Base-by-base conservation (phyloP, 1,140 invertebrate genomes). In the fruit fly (Drosophila melanogaster) region DNA sequence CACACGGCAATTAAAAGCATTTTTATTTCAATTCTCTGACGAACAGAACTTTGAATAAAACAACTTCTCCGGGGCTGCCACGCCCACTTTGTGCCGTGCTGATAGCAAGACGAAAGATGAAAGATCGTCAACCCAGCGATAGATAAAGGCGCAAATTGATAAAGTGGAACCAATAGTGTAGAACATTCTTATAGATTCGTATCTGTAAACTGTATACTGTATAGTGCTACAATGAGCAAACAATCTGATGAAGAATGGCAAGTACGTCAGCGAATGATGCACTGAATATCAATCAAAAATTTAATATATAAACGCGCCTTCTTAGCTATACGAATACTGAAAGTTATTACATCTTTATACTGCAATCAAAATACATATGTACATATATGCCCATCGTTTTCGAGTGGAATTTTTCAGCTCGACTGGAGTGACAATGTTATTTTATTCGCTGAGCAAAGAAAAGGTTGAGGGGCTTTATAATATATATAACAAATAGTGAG, bases 251-350 rank as follows among this genome's bases (percentile, higher is more conserved):
- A 50, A 58, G 53, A 55, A 43, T 55, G 37, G 15, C 56, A 57
- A 38, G 60, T 56, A 84, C 76, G 80, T 84, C 61, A 72, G 53
- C 62, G 56, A 40, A 24, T 22, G 61, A 24, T 22, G 61, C 57
- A 49, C 47, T 66, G 65, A 43, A 57, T 60, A 85, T 80, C 77
- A 80, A 80, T 77, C 41, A 65, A 77, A 71, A 57, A 47, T 66
- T 49, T 5, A 19, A 56, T 33, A 65, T 19, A 41, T 55, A 61
- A 33, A 50, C 15, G 19, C 22, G 22, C 10, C 17, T 46, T 44
- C n/a, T 24, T 50, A 66, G 40, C 56, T 44, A 55, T 35, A 44
- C 5, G 14, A 17, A 15, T 70, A 56, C 22, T 70, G 47, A 40
- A 67, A 54, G 40, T 14, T 70, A 41, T 70, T 56, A 70, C 66